Percentiles rank a stretch among this genome's conserved stretches.
phyloP scores from a whole-genome alignment of 2,888 invertebrate species.

The Trichogramma evanescens region DNA sequence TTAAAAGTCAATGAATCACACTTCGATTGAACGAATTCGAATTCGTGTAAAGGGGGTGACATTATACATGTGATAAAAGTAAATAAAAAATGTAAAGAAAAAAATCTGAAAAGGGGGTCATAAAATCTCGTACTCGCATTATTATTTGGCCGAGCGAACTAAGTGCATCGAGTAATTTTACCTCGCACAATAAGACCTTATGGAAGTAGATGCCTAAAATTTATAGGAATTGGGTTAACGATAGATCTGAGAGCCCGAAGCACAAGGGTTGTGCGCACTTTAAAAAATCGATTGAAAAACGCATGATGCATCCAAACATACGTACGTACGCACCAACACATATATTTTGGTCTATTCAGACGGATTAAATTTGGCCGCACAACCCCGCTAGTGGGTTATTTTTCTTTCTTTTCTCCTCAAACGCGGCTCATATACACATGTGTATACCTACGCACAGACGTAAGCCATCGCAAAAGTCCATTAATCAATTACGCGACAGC shows the following conservation, averaged over 20 bases:
- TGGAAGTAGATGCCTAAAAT: not conserved
- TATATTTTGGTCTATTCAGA: not conserved
- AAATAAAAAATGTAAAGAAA: too few species aligned
- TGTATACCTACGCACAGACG: not conserved
- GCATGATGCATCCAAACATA: not conserved
- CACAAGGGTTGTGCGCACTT: slow-evolving; percentile 14
- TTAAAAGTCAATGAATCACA: too few species aligned
- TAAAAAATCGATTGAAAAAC: slow-evolving; percentile 24
- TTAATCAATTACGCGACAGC: slow-evolving; percentile 20
- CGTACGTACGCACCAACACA: too few species aligned
- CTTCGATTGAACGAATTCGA: too few species aligned
- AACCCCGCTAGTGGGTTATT: slow-evolving; percentile 6
- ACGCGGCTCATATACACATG: not conserved
- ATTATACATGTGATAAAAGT: too few species aligned
- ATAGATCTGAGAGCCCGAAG: not conserved
- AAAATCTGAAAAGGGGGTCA: too few species aligned
- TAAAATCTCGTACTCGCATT: slow-evolving; percentile 5
- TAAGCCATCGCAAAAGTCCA: slow-evolving; percentile 3
- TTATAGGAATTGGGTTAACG: not conserved
- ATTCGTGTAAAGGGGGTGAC: too few species aligned
- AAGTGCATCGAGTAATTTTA: slow-evolving; percentile 19
- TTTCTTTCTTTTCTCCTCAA: not conserved
- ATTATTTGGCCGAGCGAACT: slow-evolving; percentile 13
- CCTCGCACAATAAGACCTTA: slow-evolving; percentile 12
- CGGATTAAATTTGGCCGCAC: slow-evolving; percentile 19